phyloP scores from a whole-genome alignment of 2,113 vertebrate genomes.

The Apeltes quadracus region DNA sequence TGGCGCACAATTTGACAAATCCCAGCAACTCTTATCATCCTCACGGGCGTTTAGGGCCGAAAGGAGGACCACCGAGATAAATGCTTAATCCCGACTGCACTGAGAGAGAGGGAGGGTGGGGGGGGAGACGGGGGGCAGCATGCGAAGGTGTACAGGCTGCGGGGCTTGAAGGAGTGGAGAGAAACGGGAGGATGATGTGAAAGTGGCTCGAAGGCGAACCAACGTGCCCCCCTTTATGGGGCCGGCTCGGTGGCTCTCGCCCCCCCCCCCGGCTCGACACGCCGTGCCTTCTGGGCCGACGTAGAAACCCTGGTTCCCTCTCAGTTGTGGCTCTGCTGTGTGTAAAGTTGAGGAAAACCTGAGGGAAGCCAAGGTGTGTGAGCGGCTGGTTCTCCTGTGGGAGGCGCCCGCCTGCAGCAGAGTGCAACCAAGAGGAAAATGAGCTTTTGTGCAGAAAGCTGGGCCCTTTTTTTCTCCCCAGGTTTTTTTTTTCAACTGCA shows the following conservation, averaged over 20 bases:
- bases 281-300: slow-evolving; percentile 57
- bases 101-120: slow-evolving; percentile 22
- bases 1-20: slow-evolving; percentile 86
- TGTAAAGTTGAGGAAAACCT: slow-evolving; percentile 76
- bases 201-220: slow-evolving; percentile 60
- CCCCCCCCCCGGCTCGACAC: slow-evolving; percentile 50
- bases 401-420: slow-evolving; percentile 74
- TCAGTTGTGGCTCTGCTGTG: slow-evolving; percentile 59
- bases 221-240: slow-evolving; percentile 2
- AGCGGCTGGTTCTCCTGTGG: slow-evolving; percentile 76
- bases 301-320: slow-evolving; percentile 49
- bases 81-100: slow-evolving; percentile 78
- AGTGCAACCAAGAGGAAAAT: slow-evolving; percentile 81
- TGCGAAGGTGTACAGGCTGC: slow-evolving; percentile 44
- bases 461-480: slow-evolving; percentile 46
- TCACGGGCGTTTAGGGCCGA: slow-evolving; percentile 76
- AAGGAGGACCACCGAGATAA: slow-evolving; percentile 79
- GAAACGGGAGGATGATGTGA: slow-evolving; percentile 27
- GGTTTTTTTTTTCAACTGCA: slow-evolving; percentile 49
- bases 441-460: slow-evolving; percentile 78
- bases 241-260: slow-evolving; percentile 43
- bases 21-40: slow-evolving; percentile 83
- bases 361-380: slow-evolving; percentile 77
- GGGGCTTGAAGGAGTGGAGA: slow-evolving; percentile 38
- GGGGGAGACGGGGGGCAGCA: slow-evolving; percentile 46